Evolutionary conservation across 2,797 vertebrate genomes (phyloP).

Genomic region (Sciurus vulgaris): DNA sequence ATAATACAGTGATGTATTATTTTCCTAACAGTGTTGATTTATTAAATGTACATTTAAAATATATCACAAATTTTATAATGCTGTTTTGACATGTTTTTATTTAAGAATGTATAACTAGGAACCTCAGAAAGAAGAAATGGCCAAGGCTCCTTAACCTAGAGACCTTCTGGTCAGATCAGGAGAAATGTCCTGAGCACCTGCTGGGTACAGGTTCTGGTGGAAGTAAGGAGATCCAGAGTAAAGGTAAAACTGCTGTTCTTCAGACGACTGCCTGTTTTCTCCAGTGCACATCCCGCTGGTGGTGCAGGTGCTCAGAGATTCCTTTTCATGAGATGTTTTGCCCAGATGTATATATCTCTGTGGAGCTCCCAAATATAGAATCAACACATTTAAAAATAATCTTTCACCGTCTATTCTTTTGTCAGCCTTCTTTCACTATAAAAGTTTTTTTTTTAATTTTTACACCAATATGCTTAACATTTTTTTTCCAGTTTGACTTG

Average conservation of each 20-base stretch:
- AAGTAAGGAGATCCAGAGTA: neutral
- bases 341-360: conserved; percentile 9
- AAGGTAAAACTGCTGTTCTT: neutral
- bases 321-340: conserved; percentile 48
- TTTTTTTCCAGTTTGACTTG: conserved; percentile 18
- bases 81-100: conserved; percentile 46
- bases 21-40: neutral
- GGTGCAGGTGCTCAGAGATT: neutral
- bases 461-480: conserved; percentile 44
- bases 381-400: conserved; percentile 59
- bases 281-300: conserved; percentile 33
- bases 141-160: neutral
- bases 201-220: neutral
- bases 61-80: neutral
- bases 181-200: neutral
- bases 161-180: neutral
- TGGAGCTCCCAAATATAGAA: conserved; percentile 37
- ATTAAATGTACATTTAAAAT: conserved; percentile 44
- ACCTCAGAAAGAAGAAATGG: neutral
- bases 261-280: neutral
- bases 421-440: conserved; percentile 15
- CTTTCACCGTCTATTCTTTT: neutral
- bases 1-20: neutral
- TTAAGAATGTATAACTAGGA: neutral
- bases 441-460: conserved; percentile 37